Evolutionary conservation across 2,797 vertebrate genomes (phyloP).

Genomic region (Hybognathus amarus): DNA sequence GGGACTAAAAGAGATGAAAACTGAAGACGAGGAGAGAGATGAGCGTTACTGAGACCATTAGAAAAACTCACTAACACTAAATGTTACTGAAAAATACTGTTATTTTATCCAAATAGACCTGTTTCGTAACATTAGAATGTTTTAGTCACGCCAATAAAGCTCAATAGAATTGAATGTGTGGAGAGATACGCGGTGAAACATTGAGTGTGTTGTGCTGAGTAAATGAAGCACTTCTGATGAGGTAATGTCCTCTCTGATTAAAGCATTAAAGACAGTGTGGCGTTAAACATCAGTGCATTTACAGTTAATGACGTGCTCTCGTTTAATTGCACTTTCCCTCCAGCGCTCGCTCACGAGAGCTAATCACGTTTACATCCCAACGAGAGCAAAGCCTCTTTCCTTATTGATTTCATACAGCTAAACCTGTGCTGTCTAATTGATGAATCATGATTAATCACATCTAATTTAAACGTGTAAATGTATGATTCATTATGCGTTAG

Average conservation of each 20-base stretch:
- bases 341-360: background rate
- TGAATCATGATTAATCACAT: too few relatives aligned
- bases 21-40: too few relatives aligned
- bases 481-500: too few relatives aligned
- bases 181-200: conserved; percentile 60
- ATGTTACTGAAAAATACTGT: conserved; percentile 16
- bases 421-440: too few relatives aligned
- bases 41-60: too few relatives aligned
- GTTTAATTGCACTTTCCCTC: conserved; percentile 29
- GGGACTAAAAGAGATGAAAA: too few relatives aligned
- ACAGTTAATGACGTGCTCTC: conserved; percentile 37
- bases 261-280: conserved; percentile 62
- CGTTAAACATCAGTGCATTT: conserved; percentile 58
- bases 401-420: too few relatives aligned
- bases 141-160: background rate
- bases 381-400: too few relatives aligned
- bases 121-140: background rate
- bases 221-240: conserved; percentile 71
- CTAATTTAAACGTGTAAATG: too few relatives aligned
- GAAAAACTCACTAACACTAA: background rate
- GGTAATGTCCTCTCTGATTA: conserved; percentile 54
- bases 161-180: conserved; percentile 4
- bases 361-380: background rate
- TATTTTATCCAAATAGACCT: background rate
- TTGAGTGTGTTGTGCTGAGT: conserved; percentile 58